These are phyloP conservation scores for Camponotus floridanus DNA, from an alignment of 1,140 invertebrate genomes.

Conservation along the genomic window DNA sequence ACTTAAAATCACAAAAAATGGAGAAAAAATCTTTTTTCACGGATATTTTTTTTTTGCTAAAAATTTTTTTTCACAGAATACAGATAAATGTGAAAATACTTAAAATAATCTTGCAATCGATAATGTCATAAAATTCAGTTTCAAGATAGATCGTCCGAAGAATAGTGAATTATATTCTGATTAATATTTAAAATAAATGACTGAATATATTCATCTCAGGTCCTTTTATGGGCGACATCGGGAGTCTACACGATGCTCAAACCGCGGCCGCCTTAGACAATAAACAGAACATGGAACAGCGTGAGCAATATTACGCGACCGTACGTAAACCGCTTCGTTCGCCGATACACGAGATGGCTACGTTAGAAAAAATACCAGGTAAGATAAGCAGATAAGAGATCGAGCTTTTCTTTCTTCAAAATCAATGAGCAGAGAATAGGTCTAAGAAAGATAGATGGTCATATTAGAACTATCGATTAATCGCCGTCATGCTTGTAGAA, in stretches of 20 bases:
- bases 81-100: background rate
- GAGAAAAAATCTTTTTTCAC: no score
- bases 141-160: background rate
- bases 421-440: background rate
- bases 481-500: slow-evolving; percentile 86
- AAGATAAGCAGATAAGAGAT: slow-evolving; percentile 51
- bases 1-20: no score
- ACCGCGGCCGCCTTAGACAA: slow-evolving; percentile 86
- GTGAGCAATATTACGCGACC: slow-evolving; percentile 87
- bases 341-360: slow-evolving; percentile 85
- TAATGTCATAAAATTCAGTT: background rate
- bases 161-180: background rate
- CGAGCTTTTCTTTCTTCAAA: background rate
- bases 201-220: slow-evolving; percentile 73
- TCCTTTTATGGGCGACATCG: slow-evolving; percentile 84
- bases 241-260: slow-evolving; percentile 84
- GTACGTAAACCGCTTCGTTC: slow-evolving; percentile 86
- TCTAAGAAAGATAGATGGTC: background rate
- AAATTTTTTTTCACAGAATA: background rate
- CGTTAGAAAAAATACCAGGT: slow-evolving; percentile 87
- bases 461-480: slow-evolving; percentile 27
- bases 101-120: background rate
- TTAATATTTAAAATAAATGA: background rate
- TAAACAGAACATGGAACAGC: slow-evolving; percentile 87
- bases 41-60: background rate